phyloP scores from a whole-genome alignment of 2,113 vertebrate genomes.

The Perccottus glenii region DNA sequence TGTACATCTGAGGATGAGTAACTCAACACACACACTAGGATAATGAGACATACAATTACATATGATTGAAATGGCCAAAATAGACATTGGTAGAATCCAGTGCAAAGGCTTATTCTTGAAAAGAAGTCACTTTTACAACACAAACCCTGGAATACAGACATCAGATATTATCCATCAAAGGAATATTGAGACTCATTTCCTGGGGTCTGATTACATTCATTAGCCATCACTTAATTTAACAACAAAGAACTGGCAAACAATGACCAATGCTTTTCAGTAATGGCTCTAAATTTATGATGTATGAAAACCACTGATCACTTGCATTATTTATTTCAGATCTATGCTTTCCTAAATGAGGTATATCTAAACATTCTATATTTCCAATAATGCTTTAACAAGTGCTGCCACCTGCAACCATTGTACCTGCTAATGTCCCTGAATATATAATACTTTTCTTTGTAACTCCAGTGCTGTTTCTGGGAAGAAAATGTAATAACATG shows the following conservation, averaged over 20 bases:
- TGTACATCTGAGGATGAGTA: constrained; percentile 51
- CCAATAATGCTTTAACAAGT: no score
- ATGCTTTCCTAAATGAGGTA: no score
- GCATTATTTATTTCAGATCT: no score
- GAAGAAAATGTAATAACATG: no score
- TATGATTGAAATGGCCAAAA: constrained; percentile 33
- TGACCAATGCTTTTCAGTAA: constrained; percentile 3
- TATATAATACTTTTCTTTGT: no score
- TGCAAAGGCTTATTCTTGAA: constrained; percentile 21
- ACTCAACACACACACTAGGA: not conserved
- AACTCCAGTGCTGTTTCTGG: no score
- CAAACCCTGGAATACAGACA: constrained; percentile 15
- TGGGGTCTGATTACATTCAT: constrained; percentile 13
- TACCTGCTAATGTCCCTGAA: no score
- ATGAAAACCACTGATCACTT: no score
- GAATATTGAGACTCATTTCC: constrained; percentile 28
- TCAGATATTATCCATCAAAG: constrained; percentile 19
- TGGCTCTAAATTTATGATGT: not conserved
- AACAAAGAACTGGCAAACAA: constrained; percentile 6
- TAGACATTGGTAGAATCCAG: not conserved
- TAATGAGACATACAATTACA: constrained; percentile 1
- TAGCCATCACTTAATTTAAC: not conserved
- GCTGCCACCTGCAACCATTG: no score
- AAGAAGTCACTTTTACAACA: constrained; percentile 8
- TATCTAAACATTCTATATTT: no score